phyloP scores from a whole-genome alignment of 2,113 vertebrate genomes.

The Dunckerocampus dactyliophorus region DNA sequence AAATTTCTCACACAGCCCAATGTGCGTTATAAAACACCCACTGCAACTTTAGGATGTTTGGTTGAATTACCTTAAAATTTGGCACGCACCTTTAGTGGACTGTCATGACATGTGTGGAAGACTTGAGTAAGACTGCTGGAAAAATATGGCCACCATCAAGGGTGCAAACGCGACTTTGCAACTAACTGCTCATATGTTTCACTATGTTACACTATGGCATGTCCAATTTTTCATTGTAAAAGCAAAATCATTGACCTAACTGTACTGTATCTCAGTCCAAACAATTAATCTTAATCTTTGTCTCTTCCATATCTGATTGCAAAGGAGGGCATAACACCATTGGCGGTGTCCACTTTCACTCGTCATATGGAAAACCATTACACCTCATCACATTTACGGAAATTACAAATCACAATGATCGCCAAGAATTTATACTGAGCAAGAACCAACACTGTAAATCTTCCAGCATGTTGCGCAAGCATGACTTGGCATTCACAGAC shows the following conservation, averaged over 20 bases:
- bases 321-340: slow-evolving; percentile 26
- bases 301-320: slow-evolving; percentile 22
- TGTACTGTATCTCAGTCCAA: slow-evolving; percentile 42
- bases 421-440: slow-evolving; percentile 39
- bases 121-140: no score
- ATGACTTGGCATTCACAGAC: slow-evolving; percentile 33
- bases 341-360: slow-evolving; percentile 37
- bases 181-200: no score
- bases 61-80: no score
- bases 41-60: no score
- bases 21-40: no score
- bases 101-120: no score
- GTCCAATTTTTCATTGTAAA: no score
- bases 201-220: no score
- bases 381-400: slow-evolving; percentile 43
- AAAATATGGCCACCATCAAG: no score
- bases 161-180: no score
- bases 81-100: no score
- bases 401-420: slow-evolving; percentile 48
- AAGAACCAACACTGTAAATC: slow-evolving; percentile 29
- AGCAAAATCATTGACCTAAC: neutral
- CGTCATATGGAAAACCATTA: slow-evolving; percentile 46
- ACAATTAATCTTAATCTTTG: slow-evolving; percentile 46
- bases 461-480: slow-evolving; percentile 37
- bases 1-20: no score